phyloP scores from a whole-genome alignment of 2,797 vertebrate species.

The Poeciliopsis presidionis region DNA sequence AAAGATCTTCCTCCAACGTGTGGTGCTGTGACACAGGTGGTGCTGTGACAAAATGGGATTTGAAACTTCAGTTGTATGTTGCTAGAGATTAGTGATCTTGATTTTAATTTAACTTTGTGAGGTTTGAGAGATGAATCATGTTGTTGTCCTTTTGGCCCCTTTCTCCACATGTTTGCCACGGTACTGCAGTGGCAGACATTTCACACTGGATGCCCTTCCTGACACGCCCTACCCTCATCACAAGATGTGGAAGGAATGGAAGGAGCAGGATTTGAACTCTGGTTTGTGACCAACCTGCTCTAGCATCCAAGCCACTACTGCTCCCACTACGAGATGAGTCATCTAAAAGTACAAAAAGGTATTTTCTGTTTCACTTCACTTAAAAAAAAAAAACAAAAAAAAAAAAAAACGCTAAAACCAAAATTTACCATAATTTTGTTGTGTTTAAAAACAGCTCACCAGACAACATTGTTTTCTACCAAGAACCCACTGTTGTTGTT shows the following conservation, averaged over 20 bases:
- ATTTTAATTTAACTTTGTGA: not conserved
- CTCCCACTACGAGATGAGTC: not conserved
- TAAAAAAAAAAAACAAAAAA: not conserved
- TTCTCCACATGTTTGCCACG: not conserved
- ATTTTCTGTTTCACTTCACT: not conserved
- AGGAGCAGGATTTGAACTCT: not conserved
- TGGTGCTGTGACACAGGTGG: no score
- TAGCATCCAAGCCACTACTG: not conserved
- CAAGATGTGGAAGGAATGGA: not conserved
- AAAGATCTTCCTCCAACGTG: no score
- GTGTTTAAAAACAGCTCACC: not conserved
- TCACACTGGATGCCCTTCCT: no score
- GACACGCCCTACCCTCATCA: no score
- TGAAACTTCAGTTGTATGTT: not conserved
- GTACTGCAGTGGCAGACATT: not conserved
- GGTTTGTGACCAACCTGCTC: not conserved
- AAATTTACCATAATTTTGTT: not conserved
- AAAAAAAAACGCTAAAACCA: not conserved
- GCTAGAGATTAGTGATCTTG: not conserved
- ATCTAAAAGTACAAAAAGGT: not conserved
- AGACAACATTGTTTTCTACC: slow-evolving; percentile 18
- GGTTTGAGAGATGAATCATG: not conserved
- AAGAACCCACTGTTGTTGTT: slow-evolving; percentile 45
- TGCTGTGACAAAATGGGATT: no score
- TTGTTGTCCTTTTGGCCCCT: not conserved